Conservation (phyloP, 2,113 vertebrate species). For the Actenoides lindsayi region DNA sequence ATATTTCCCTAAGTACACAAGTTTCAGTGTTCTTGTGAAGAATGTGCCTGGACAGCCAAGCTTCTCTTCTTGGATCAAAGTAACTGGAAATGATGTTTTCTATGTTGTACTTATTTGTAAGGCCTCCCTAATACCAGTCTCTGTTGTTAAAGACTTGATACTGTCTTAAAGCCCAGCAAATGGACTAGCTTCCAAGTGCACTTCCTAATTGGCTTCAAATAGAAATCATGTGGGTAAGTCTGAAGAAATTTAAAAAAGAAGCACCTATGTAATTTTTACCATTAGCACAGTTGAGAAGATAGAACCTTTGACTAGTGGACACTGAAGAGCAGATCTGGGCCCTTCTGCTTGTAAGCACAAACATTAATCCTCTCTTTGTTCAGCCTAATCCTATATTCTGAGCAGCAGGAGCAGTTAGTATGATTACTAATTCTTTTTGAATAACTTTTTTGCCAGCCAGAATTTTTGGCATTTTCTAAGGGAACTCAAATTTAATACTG, state of each 20-base stretch:
- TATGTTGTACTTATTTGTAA: not conserved
- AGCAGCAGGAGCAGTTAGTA: not conserved
- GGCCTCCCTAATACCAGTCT: not conserved
- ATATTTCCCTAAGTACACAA: not conserved
- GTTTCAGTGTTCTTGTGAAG: not conserved
- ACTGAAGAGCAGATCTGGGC: not conserved
- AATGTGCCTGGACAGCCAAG: not conserved
- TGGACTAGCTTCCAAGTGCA: not conserved
- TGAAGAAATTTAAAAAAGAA: not conserved
- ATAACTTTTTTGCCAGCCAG: not conserved
- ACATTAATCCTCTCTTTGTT: slow-evolving; percentile 7
- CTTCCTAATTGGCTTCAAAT: not conserved
- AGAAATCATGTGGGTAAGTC: not conserved
- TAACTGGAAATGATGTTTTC: not conserved
- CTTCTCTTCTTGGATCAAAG: not conserved
- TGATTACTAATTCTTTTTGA: not conserved
- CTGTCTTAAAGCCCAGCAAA: not conserved
- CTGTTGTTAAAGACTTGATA: not conserved
- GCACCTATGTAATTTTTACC: not conserved
- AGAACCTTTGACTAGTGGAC: not conserved
- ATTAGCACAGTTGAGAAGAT: not conserved
- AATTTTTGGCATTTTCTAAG: not conserved
- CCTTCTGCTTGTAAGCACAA: not conserved
- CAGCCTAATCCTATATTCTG: not conserved
- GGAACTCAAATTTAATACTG: not conserved